phyloP scores from a whole-genome alignment of 35 echinoderm and acorn worm species.

The Lytechinus variegatus region DNA sequence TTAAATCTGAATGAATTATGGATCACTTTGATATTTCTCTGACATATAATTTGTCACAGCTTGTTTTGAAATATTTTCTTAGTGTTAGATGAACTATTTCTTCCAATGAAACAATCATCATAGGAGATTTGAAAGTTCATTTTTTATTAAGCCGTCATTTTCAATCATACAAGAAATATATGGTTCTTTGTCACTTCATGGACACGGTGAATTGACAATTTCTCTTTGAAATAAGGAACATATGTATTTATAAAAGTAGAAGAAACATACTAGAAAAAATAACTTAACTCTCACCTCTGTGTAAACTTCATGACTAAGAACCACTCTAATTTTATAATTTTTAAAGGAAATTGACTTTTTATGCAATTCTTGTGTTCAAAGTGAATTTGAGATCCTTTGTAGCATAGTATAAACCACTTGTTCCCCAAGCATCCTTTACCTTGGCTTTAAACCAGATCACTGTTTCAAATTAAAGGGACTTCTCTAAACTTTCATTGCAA shows the following conservation, averaged over 20 bases:
- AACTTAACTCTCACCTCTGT: not conserved
- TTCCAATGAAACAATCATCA: not conserved
- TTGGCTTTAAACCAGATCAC: not conserved
- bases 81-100: not conserved
- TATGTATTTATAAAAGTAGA: not conserved
- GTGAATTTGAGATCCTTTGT: not conserved
- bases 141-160: not conserved
- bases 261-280: not conserved
- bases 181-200: not conserved
- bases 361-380: not conserved
- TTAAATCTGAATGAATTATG: not conserved
- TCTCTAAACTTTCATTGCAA: not conserved
- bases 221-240: not conserved
- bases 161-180: not conserved
- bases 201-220: not conserved
- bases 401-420: not conserved
- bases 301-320: slow-evolving; percentile 5
- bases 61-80: not conserved
- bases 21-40: not conserved
- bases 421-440: not conserved
- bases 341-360: not conserved
- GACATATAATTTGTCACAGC: not conserved
- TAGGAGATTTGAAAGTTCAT: not conserved
- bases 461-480: not conserved
- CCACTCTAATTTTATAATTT: not conserved